Percentiles rank a stretch among this genome's conserved stretches.
phyloP scores from a whole-genome alignment of 2,113 vertebrate genomes.

The Callipepla squamata region DNA sequence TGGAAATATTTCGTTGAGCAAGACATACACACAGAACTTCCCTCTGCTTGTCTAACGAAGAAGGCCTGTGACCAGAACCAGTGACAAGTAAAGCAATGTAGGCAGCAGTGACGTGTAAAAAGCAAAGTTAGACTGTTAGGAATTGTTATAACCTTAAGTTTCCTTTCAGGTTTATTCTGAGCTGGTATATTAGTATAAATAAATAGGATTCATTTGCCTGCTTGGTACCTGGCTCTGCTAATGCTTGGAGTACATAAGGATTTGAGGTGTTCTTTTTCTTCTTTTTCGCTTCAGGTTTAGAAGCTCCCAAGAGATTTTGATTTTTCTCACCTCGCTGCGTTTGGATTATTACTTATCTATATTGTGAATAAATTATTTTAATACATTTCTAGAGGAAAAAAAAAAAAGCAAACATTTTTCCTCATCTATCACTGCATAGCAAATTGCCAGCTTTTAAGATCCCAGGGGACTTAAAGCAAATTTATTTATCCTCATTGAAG shows the following conservation, averaged over 20 bases:
- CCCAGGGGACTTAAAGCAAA: slow-evolving; percentile 42
- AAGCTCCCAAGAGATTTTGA: slow-evolving; percentile 31
- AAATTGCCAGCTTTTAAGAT: slow-evolving; percentile 18
- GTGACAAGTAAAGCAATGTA: background rate
- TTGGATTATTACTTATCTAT: slow-evolving; percentile 44
- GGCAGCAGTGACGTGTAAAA: background rate
- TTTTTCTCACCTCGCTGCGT: slow-evolving; percentile 19
- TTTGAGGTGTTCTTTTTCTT: background rate
- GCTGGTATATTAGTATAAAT: background rate
- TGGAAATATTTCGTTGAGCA: background rate
- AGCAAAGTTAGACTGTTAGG: background rate
- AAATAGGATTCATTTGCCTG: background rate
- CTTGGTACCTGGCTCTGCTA: background rate
- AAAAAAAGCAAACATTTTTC: background rate
- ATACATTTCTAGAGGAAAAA: background rate
- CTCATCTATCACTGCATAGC: slow-evolving; percentile 7
- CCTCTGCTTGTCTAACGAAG: fast-evolving
- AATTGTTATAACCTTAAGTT: background rate
- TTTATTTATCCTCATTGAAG: slow-evolving; percentile 58
- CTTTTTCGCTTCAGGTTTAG: slow-evolving; percentile 21
- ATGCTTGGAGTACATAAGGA: background rate
- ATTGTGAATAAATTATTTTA: slow-evolving; percentile 46
- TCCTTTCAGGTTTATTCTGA: background rate
- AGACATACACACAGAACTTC: background rate
- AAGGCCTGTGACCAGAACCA: background rate